phyloP scores from a whole-genome alignment of 1,140 invertebrate species.

The Megalopta genalis region DNA sequence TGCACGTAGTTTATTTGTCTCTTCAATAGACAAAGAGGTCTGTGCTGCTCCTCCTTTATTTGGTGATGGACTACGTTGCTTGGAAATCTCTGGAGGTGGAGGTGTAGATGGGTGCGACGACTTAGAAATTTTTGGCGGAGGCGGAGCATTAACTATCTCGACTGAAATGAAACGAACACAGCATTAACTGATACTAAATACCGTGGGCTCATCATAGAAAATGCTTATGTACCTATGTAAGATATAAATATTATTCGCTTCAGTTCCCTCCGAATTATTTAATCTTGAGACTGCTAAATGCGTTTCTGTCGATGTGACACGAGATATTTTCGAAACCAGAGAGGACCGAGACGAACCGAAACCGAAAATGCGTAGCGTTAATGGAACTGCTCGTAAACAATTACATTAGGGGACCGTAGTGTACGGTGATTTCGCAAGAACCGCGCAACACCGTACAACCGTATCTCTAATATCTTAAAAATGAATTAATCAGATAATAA shows the following conservation, averaged over 20 bases:
- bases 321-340: conserved; percentile 10
- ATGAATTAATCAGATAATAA: conserved; percentile 62
- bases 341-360: neutral
- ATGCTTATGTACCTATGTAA: conserved; percentile 48
- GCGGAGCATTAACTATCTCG: conserved; percentile 75
- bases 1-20: conserved; percentile 94
- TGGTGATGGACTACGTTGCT: conserved; percentile 72
- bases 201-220: conserved; percentile 25
- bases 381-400: neutral
- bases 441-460: neutral
- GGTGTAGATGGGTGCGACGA: conserved; percentile 73
- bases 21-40: conserved; percentile 90
- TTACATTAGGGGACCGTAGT: neutral
- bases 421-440: neutral
- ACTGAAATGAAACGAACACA: conserved; percentile 66
- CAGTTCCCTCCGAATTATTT: conserved; percentile 34
- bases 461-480: conserved; percentile 21
- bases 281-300: conserved; percentile 35
- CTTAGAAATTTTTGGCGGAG: conserved; percentile 77
- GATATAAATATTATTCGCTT: conserved; percentile 40
- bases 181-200: conserved; percentile 47
- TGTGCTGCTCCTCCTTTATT: conserved; percentile 77
- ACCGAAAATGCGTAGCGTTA: neutral
- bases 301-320: conserved; percentile 20
- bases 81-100: conserved; percentile 75